Conservation (phyloP, 2,888 invertebrate species). For the Drosophila stalkeri region DNA sequence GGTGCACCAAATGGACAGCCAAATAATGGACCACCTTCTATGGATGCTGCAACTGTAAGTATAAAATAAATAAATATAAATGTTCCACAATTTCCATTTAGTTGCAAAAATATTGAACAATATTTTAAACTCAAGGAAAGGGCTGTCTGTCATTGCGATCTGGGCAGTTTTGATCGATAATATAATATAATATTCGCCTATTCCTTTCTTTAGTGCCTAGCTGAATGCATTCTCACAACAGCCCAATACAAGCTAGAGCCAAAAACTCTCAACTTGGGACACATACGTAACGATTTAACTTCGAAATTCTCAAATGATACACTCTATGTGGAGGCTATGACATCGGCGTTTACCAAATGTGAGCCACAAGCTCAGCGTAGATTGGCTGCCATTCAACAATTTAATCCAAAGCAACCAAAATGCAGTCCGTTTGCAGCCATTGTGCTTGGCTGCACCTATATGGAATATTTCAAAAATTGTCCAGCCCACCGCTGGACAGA, state of each 20-base stretch:
- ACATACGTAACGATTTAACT: conserved; percentile 71
- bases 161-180: background rate
- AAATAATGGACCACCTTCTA: conserved; percentile 56
- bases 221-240: conserved; percentile 82
- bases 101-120: background rate
- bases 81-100: background rate
- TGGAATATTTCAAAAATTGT: conserved; percentile 84
- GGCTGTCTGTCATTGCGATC: background rate
- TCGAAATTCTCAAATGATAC: conserved; percentile 78
- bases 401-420: conserved; percentile 47
- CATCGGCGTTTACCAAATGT: conserved; percentile 77
- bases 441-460: conserved; percentile 83
- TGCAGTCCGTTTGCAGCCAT: conserved; percentile 84
- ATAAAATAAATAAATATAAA: no score
- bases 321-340: conserved; percentile 77
- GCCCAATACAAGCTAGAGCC: conserved; percentile 74
- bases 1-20: conserved; percentile 64
- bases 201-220: conserved; percentile 75
- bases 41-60: conserved; percentile 79
- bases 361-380: conserved; percentile 73
- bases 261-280: conserved; percentile 63
- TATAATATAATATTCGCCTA: background rate
- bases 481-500: conserved; percentile 82
- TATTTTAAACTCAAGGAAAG: background rate
- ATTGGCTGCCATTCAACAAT: conserved; percentile 67